Evolutionary conservation across 1,140 invertebrate species (phyloP).

Genomic region (Aphaenogaster floridana): DNA sequence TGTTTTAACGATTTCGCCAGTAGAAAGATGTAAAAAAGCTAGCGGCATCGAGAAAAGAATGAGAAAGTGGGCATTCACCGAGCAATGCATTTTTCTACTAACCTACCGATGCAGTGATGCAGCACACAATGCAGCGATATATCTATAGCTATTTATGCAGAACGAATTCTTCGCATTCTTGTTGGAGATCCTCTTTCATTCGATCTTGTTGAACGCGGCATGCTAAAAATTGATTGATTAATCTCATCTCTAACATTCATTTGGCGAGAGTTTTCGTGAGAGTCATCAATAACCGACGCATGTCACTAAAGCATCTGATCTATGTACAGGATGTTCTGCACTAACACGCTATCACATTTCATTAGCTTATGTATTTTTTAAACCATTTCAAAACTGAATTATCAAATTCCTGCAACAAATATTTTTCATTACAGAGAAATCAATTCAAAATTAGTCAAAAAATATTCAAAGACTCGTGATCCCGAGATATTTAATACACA

Average conservation of each 20-base stretch:
- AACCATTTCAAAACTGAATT: neutral
- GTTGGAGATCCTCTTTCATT: neutral
- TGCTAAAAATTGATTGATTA: conserved; percentile 13
- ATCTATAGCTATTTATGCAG: neutral
- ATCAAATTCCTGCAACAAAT: neutral
- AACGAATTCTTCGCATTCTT: conserved; percentile 9
- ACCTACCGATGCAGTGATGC: neutral
- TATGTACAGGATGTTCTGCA: neutral
- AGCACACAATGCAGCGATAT: neutral
- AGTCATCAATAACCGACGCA: conserved; percentile 1
- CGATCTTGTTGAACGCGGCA: neutral
- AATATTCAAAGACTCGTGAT: neutral
- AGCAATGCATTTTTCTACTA: neutral
- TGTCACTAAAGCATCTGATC: neutral
- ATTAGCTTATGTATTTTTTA: neutral
- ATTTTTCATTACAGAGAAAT: neutral
- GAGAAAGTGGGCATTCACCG: conserved; percentile 1
- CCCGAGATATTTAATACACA: neutral
- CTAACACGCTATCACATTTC: neutral
- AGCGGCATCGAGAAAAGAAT: neutral
- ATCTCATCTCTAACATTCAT: conserved; percentile 13
- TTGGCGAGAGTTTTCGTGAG: neutral
- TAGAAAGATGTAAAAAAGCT: neutral
- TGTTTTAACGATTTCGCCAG: neutral
- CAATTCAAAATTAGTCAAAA: neutral